Percentiles rank a stretch among this genome's conserved stretches.
Evolutionary conservation across 2,888 invertebrate species (phyloP).

Genomic region (Andrena chrysosceles): DNA sequence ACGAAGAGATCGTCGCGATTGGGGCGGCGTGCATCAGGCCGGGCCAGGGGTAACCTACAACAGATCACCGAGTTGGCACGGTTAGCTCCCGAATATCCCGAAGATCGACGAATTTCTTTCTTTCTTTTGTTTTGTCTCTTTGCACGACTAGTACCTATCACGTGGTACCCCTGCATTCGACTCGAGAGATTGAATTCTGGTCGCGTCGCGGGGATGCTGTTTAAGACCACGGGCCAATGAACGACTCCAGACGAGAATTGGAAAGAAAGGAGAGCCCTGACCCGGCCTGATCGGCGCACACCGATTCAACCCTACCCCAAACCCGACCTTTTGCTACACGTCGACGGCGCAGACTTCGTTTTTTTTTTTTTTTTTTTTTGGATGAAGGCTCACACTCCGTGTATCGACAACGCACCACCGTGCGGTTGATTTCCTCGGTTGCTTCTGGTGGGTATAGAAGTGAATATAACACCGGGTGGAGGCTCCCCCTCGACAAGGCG

Average conservation of each 20-base stretch:
- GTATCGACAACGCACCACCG: constrained; percentile 42
- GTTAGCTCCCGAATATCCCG: constrained; percentile 65
- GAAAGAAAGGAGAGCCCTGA: constrained; percentile 82
- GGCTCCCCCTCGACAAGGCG: constrained; percentile 72
- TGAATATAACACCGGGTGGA: constrained; percentile 71
- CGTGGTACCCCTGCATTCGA: constrained; percentile 19
- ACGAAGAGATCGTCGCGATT: constrained; percentile 81
- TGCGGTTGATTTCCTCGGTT: constrained; percentile 46
- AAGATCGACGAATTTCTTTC: constrained; percentile 14
- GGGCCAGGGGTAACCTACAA: constrained; percentile 85
- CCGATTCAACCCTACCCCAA: constrained; percentile 42
- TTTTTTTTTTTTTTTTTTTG: too few species aligned
- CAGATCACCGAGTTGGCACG: constrained; percentile 77
- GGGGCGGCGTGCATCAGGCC: constrained; percentile 84
- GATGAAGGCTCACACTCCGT: constrained; percentile 53
- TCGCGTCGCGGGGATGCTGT: constrained; percentile 1
- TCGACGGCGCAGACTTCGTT: constrained; percentile 35
- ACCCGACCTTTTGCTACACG: constrained; percentile 52
- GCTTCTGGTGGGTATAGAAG: constrained; percentile 50
- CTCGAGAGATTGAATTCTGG: neutral
- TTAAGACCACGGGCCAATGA: constrained; percentile 30
- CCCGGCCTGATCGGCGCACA: constrained; percentile 83
- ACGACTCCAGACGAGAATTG: constrained; percentile 17
- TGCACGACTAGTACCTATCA: neutral
- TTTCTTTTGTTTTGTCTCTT: neutral